Base-by-base conservation (phyloP, 1,140 invertebrate species). In the Drosophila pachea region DNA sequence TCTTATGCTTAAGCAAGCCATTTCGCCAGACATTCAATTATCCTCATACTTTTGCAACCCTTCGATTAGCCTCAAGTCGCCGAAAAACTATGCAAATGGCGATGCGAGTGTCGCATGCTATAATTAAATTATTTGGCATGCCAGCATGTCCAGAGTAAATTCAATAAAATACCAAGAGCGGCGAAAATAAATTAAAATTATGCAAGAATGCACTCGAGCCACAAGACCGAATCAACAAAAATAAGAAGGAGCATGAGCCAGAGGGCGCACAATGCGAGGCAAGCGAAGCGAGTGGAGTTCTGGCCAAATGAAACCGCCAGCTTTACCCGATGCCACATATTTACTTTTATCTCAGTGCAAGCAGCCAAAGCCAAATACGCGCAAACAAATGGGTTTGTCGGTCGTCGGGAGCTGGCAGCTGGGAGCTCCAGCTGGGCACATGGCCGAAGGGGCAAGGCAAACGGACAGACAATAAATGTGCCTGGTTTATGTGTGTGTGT, bases 291-390 rank as follows among this genome's bases (percentile, higher is more conserved):
- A 45, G 31, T 8, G 6, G 48, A 61, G 48, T 43, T 45, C 48
- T 49, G 66, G 35, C 11, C 36, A 81, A 76, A 82, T 74, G 70
- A 62, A 79, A 69, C 76, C 74, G 55, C 53, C 31, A 64, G 79
- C 76, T 66, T 68, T 74, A 78, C 78, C 79, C 81, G 75, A 72
- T 69, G 76, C 81, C 76, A 86, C 81, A 81, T 86, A 86, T 86
- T 86, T 86, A 86, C 82, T 86, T 86, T 86, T 86, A 86, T 86
- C 81, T 81, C 74, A 69, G 54, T 71, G 84, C 73, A 50, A 63
- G 67, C 68, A 70, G 67, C 70, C 77, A 81, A 74, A 74, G 74
- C 77, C 76, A 65, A 66, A 58, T 61, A 71, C 63, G 81, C 73
- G 74, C 76, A 79, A 86, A 79, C 76, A 84, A 86, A 76, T 56